phyloP scores from a whole-genome alignment of 2,888 invertebrate species.

The Dascillus cervinus region DNA sequence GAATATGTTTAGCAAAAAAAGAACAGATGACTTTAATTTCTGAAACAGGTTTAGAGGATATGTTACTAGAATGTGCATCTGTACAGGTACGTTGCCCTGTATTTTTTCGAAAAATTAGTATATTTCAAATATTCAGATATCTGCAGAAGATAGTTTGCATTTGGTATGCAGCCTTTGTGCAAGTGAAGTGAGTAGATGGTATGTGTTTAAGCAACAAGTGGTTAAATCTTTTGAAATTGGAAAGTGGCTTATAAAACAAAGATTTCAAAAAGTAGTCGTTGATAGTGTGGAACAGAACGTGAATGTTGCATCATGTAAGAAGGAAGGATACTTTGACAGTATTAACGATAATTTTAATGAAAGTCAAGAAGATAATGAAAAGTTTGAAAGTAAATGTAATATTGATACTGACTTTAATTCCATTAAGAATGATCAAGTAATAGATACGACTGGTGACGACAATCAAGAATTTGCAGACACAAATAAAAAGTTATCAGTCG shows the following conservation, averaged over 20 bases:
- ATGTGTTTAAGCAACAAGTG: conserved; percentile 23
- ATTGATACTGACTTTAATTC: not conserved
- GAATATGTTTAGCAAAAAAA: conserved; percentile 21
- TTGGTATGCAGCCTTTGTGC: conserved; percentile 22
- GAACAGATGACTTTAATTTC: conserved; percentile 23
- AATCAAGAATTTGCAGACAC: not conserved
- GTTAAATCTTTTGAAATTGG: conserved; percentile 22
- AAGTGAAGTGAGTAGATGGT: conserved; percentile 23
- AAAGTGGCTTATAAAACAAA: conserved; percentile 14
- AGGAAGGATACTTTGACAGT: conserved; percentile 3
- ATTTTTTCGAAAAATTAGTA: not conserved
- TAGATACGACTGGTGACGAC: conserved; percentile 1
- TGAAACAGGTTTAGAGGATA: conserved; percentile 22
- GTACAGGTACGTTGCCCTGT: conserved; percentile 17
- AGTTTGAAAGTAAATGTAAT: conserved; percentile 11
- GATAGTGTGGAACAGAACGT: too few relatives aligned
- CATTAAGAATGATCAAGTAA: conserved; percentile 2
- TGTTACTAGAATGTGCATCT: conserved; percentile 24
- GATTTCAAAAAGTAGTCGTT: not conserved
- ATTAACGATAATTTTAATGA: conserved; percentile 6
- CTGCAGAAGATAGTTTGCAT: conserved; percentile 16
- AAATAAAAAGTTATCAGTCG: conserved; percentile 13
- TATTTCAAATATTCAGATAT: not conserved
- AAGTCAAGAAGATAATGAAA: conserved; percentile 4
- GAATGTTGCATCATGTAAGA: not conserved